phyloP scores from a whole-genome alignment of 2,888 invertebrate genomes.

The Melikaiella ostensackeni region DNA sequence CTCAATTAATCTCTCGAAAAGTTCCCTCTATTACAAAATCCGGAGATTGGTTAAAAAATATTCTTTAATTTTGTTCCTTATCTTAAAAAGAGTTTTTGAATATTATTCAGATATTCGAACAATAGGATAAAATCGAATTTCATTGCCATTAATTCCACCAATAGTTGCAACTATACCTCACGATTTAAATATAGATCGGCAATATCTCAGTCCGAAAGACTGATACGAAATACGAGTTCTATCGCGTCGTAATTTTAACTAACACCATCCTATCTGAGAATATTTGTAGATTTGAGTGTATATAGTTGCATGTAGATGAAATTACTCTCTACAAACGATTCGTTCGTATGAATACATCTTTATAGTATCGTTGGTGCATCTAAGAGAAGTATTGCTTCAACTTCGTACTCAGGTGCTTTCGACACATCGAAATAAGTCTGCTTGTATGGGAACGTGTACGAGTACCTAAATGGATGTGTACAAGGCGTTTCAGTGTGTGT shows the following conservation, averaged over 20 bases:
- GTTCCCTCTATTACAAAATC: background rate
- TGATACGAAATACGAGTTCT: conserved; percentile 12
- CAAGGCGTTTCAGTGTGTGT: conserved; percentile 54
- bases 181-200: conserved; percentile 14
- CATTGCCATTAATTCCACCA: background rate
- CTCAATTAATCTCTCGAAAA: conserved; percentile 35
- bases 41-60: no score
- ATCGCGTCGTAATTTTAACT: conserved; percentile 17
- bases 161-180: background rate
- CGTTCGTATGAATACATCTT: background rate
- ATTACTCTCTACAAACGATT: background rate
- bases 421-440: conserved; percentile 10
- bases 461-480: conserved; percentile 28
- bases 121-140: background rate
- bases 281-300: background rate
- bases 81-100: background rate
- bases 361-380: conserved; percentile 12
- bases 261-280: background rate
- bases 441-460: conserved; percentile 32
- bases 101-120: background rate
- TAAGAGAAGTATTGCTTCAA: conserved; percentile 29
- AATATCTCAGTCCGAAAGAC: conserved; percentile 11
- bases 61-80: background rate
- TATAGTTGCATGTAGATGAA: background rate
- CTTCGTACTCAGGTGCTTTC: background rate